Evolutionary conservation across 2,888 invertebrate genomes (phyloP).

Genomic region (Scaptomyza caliginosa): DNA sequence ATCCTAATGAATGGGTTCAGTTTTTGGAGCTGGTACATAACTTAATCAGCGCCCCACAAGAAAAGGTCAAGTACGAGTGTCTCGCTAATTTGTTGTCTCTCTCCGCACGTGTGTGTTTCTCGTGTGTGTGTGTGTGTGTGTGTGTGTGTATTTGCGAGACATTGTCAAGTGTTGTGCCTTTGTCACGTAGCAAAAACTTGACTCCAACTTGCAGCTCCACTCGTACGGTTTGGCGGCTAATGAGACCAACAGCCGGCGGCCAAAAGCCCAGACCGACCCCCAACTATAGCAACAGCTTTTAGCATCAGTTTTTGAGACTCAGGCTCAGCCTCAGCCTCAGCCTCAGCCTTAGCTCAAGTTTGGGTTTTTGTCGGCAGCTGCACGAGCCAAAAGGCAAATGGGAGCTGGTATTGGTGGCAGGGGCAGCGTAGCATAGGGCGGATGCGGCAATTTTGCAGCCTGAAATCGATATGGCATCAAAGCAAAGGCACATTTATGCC

Average conservation of each 20-base stretch:
- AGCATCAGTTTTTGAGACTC: conserved; percentile 7
- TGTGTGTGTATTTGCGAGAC: conserved; percentile 32
- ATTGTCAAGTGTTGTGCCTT: conserved; percentile 74
- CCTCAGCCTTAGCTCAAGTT: conserved; percentile 19
- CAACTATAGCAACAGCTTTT: conserved; percentile 21
- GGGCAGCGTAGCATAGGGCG: conserved; percentile 49
- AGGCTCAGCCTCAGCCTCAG: not conserved
- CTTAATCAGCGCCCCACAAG: conserved; percentile 63
- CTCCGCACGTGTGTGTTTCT: conserved; percentile 5
- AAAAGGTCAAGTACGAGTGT: conserved; percentile 73
- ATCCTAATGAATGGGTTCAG: conserved; percentile 35
- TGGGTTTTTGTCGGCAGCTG: conserved; percentile 60
- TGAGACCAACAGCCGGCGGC: conserved; percentile 71
- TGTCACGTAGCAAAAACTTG: conserved; percentile 76
- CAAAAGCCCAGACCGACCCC: conserved; percentile 51
- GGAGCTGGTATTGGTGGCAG: conserved; percentile 18
- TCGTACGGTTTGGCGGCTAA: conserved; percentile 62
- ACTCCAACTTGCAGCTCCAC: conserved; percentile 47
- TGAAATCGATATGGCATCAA: conserved; percentile 78
- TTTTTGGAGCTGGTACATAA: conserved; percentile 40
- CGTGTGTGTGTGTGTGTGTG: conserved; percentile 24
- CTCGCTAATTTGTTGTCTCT: conserved; percentile 72
- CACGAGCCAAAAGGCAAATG: conserved; percentile 17
- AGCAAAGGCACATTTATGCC: conserved; percentile 67
- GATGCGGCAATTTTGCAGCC: conserved; percentile 72